Evolutionary conservation across 2,113 vertebrate genomes (phyloP), one percentile per base, ranked within the genome.

Genomic region (Mormoops blainvillei): DNA sequence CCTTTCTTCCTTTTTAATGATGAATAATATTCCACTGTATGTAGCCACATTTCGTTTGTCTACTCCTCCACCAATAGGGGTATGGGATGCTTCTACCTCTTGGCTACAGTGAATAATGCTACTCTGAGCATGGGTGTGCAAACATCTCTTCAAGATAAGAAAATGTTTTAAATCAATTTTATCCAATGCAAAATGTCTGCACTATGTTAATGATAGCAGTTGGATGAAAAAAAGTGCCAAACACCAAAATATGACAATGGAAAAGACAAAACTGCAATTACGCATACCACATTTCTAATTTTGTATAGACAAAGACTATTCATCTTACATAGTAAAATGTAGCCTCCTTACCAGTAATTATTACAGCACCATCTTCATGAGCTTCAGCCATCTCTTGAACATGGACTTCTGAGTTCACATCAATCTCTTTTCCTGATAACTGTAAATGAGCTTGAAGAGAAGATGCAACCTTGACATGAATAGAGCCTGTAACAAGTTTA

Each of bases 391-490:
- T 97, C 92, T 98, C 98, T 56, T 98, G 98, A 96, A 99, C 96
- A 58, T 95, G 94, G 65, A 99, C 98, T 52, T 99, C 99, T 85
- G 99, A 98, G 97, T 98, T 99, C 95, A 99, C 92, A 73, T 99
- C 98, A 96, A 99, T 98, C 15, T 98, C 98, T 38, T 89, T 98
- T 68, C 99, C 99, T 83, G 98, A 98, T 65, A 99, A 97, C 81
- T 98, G 97, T 94, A 99, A 97, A 81, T 98, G 97, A 63, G 99
- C 98, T 97, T 98, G 98, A 95, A 99, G 97, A 50, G 99, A 99
- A 38, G 98, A 97, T 19, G 99, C 99, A 22, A 99, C 98, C 87
- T 99, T 99, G 94, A 99, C 97, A 61, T 96, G 99, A 97, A 99
- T 98, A 48, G 98, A 98, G 68, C 99, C 99, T 99, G 95, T 50